Percentiles rank a stretch among this genome's conserved stretches.
Evolutionary conservation across 2,888 invertebrate genomes (phyloP).

Genomic region (Deilephila elpenor): DNA sequence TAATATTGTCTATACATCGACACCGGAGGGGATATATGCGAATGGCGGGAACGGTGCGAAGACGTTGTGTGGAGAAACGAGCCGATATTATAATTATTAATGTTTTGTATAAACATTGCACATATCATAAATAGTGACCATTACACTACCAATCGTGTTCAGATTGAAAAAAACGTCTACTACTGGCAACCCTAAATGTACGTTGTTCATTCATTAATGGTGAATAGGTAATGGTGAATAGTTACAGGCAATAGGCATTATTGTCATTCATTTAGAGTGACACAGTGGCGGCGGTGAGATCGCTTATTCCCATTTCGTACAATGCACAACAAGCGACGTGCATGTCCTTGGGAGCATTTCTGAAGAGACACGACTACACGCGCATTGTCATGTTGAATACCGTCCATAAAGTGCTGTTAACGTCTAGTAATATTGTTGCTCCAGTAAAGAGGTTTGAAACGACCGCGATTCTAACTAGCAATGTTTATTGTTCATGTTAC

Average conservation of each 20-base stretch:
- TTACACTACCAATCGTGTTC: too few relatives aligned
- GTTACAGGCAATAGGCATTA: background rate
- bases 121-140: too few relatives aligned
- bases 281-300: background rate
- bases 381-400: slow-evolving; percentile 8
- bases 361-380: background rate
- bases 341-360: slow-evolving; percentile 14
- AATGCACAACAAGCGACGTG: slow-evolving; percentile 2
- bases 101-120: too few relatives aligned
- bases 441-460: background rate
- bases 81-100: too few relatives aligned
- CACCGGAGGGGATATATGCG: too few relatives aligned
- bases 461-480: background rate
- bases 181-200: background rate
- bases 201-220: slow-evolving; percentile 10
- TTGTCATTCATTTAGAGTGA: slow-evolving; percentile 21
- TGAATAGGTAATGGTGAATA: background rate
- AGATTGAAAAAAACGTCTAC: background rate
- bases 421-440: background rate
- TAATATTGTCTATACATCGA: too few relatives aligned
- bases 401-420: background rate
- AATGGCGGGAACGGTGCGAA: too few relatives aligned
- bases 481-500: slow-evolving; percentile 1
- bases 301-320: slow-evolving; percentile 13
- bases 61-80: too few relatives aligned